Evolutionary conservation across 2,888 invertebrate genomes (phyloP).

Genomic region (Aleiodes alternator): DNA sequence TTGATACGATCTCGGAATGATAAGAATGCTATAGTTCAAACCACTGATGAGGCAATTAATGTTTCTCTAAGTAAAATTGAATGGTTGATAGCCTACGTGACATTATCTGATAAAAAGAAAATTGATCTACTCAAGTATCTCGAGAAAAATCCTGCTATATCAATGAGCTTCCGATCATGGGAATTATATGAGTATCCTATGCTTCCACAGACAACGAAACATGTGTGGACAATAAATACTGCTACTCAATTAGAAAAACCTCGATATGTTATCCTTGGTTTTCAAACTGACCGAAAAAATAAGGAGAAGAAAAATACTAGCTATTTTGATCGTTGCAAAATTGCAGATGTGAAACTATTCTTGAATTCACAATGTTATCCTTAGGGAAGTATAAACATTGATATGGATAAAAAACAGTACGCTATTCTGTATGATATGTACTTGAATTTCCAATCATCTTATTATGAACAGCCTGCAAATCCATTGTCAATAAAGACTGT

Average conservation of each 20-base stretch:
- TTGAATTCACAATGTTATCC: neutral
- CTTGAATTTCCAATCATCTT: neutral
- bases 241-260: slow-evolving; percentile 1
- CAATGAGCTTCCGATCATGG: neutral
- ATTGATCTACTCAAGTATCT: neutral
- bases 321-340: neutral
- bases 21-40: slow-evolving; percentile 58
- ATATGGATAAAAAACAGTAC: slow-evolving; percentile 4
- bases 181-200: neutral
- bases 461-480: neutral
- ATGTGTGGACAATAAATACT: slow-evolving; percentile 18
- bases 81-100: neutral
- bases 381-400: neutral
- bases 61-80: slow-evolving; percentile 55
- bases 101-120: neutral
- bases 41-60: slow-evolving; percentile 59
- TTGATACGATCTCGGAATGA: slow-evolving; percentile 64
- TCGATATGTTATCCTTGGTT: slow-evolving; percentile 1
- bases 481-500: neutral
- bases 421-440: slow-evolving; percentile 1
- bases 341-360: neutral
- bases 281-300: neutral
- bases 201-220: too few relatives aligned
- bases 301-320: neutral
- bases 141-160: slow-evolving; percentile 5